These are phyloP conservation scores for Lichenostomus cassidix DNA, from an alignment of 2,113 vertebrate species.

Conservation along the genomic window DNA sequence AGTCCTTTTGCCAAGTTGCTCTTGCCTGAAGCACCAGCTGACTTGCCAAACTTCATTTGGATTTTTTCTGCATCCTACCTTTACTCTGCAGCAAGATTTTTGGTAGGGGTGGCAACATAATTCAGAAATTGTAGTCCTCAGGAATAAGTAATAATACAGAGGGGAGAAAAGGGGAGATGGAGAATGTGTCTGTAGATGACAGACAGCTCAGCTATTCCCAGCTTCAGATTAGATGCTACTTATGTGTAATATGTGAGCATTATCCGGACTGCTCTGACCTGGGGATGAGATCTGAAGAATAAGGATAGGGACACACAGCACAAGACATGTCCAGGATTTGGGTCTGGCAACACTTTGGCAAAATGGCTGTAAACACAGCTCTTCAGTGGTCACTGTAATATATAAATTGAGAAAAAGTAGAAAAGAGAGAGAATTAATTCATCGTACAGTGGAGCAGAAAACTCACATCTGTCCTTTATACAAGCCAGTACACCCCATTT, in stretches of 20 bases:
- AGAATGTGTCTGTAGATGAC: background rate
- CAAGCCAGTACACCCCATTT: slow-evolving; percentile 79
- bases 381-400: slow-evolving; percentile 42
- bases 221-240: background rate
- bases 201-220: background rate
- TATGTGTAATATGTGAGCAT: background rate
- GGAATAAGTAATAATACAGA: background rate
- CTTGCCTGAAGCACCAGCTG: background rate
- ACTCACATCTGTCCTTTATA: slow-evolving; percentile 80
- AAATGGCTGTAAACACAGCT: slow-evolving; percentile 32
- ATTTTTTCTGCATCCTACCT: background rate
- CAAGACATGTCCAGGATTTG: background rate
- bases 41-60: background rate
- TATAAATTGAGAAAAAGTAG: slow-evolving; percentile 59
- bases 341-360: background rate
- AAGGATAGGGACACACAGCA: background rate
- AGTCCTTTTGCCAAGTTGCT: background rate
- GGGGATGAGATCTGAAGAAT: background rate
- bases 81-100: background rate
- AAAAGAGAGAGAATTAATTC: slow-evolving; percentile 71
- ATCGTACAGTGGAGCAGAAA: slow-evolving; percentile 76
- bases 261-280: background rate
- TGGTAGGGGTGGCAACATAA: background rate
- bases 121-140: background rate
- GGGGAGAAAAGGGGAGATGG: background rate